These are phyloP conservation scores for Camarhynchus parvulus DNA, from an alignment of 2,113 vertebrate genomes.

Conservation along the genomic window DNA sequence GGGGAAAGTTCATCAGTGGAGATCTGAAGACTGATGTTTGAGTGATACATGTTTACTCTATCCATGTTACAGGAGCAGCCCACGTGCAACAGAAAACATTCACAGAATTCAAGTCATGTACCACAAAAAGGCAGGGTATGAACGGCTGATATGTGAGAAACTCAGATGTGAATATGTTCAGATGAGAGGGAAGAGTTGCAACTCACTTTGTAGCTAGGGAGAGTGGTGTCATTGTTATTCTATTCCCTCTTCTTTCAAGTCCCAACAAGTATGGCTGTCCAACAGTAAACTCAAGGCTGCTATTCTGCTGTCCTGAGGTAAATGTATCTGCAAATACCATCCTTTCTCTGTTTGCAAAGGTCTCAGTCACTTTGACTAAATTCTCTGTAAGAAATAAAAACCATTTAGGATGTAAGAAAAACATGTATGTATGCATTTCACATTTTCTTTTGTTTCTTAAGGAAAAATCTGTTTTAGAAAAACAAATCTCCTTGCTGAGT, in stretches of 20 bases:
- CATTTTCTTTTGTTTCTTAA: not conserved
- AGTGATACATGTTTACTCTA: not conserved
- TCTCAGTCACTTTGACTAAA: not conserved
- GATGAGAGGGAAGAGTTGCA: not conserved
- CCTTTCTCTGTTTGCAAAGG: not conserved
- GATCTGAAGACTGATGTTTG: not conserved
- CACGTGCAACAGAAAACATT: fast-evolving
- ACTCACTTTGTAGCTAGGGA: not conserved
- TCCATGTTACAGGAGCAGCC: not conserved
- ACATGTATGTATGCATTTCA: not conserved
- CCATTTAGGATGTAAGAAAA: not conserved
- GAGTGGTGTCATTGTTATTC: not conserved
- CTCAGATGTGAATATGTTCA: not conserved
- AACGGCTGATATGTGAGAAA: not conserved
- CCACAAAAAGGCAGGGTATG: not conserved
- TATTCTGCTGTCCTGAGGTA: not conserved
- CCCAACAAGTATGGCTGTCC: not conserved
- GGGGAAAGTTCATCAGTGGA: not conserved
- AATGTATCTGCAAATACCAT: not conserved
- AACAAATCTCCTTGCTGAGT: not conserved
- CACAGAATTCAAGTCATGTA: not conserved
- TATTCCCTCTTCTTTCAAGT: not conserved
- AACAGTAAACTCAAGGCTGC: not conserved
- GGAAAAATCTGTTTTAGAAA: not conserved
- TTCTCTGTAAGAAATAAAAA: not conserved